These are phyloP conservation scores for Pocota personata DNA, from an alignment of 2,888 invertebrate genomes.

Conservation along the genomic window DNA sequence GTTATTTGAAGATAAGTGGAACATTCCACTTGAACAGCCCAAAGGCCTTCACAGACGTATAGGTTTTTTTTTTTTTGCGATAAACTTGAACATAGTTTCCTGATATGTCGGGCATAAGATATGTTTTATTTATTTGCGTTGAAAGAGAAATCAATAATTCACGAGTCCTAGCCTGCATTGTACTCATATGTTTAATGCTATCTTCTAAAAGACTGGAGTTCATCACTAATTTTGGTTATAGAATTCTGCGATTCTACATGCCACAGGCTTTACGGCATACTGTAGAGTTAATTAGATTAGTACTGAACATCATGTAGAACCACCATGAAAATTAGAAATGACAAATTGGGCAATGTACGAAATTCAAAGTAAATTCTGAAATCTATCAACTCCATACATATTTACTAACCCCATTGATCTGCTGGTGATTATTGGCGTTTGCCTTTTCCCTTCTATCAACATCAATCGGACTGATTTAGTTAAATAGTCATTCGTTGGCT, in stretches of 20 bases:
- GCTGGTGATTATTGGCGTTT: neutral
- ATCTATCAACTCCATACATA: no score
- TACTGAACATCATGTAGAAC: no score
- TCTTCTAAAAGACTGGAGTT: no score
- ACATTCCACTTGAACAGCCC: neutral
- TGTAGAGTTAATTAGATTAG: no score
- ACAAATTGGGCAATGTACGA: no score
- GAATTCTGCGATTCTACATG: no score
- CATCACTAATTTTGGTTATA: no score
- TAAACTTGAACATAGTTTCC: neutral
- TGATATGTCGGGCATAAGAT: neutral
- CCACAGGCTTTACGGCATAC: no score
- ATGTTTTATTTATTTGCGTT: neutral
- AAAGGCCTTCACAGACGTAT: neutral
- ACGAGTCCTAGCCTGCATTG: neutral
- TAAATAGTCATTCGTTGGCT: neutral
- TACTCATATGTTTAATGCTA: no score
- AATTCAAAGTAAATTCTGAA: no score
- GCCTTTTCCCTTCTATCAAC: neutral
- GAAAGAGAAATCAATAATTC: neutral
- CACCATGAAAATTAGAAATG: no score
- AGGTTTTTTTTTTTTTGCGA: neutral
- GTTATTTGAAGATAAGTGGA: constrained; percentile 3
- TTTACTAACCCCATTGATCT: no score
- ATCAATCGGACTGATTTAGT: neutral